A percentile compares a stretch with the other conserved stretches of the same genome.
Evolutionary conservation across 2,888 invertebrate species (phyloP).

Genomic region (Pecten maximus): DNA sequence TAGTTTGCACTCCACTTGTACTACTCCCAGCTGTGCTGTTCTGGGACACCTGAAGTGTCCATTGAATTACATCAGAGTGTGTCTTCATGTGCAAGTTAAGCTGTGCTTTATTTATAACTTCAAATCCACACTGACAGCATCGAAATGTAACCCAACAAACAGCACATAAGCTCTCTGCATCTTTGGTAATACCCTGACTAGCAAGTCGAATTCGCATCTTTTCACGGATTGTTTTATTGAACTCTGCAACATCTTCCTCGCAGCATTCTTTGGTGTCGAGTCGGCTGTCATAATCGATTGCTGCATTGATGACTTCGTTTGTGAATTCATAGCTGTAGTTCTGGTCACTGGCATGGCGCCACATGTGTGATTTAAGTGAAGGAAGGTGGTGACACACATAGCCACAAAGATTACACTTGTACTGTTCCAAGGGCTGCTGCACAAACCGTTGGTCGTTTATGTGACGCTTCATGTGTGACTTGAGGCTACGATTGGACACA

Average conservation of each 20-base stretch:
- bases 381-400: conserved; percentile 82
- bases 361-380: conserved; percentile 82
- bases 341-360: conserved; percentile 80
- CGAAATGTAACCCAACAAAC: conserved; percentile 79
- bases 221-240: conserved; percentile 59
- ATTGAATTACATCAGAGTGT: conserved; percentile 79
- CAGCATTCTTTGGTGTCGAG: conserved; percentile 66
- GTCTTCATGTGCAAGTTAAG: conserved; percentile 79
- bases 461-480: conserved; percentile 82
- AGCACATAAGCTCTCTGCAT: conserved; percentile 60
- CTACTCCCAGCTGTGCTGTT: not conserved
- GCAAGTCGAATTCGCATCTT: conserved; percentile 63
- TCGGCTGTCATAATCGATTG: conserved; percentile 78
- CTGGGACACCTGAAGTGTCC: conserved; percentile 70
- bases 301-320: conserved; percentile 81
- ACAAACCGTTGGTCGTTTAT: conserved; percentile 81
- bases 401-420: conserved; percentile 81
- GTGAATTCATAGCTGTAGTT: conserved; percentile 81
- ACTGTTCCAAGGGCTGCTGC: conserved; percentile 81
- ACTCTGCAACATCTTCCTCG: conserved; percentile 59
- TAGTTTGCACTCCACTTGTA: not conserved
- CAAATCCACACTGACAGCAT: conserved; percentile 82
- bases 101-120: conserved; percentile 78
- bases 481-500: conserved; percentile 78
- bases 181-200: conserved; percentile 58